phyloP scores from a whole-genome alignment of 2,113 vertebrate genomes.

The Gobio gobio region DNA sequence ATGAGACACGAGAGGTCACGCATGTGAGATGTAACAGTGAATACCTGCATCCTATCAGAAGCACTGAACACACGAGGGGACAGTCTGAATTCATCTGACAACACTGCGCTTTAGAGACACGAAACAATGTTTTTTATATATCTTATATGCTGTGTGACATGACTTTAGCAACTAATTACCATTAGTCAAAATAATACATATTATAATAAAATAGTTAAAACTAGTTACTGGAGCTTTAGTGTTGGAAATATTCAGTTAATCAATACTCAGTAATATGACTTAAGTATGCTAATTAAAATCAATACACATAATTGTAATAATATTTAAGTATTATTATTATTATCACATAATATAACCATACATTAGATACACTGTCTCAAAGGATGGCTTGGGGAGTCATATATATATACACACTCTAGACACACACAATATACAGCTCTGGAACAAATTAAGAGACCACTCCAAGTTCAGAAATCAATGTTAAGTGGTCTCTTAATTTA shows the following conservation, averaged over 20 bases:
- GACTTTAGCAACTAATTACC: too few relatives aligned
- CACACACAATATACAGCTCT: too few relatives aligned
- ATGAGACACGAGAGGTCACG: slow-evolving; percentile 50
- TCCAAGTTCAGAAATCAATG: too few relatives aligned
- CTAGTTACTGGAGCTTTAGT: not conserved
- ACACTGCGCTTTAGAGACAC: not conserved
- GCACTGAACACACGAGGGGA: not conserved
- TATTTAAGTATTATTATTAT: not conserved
- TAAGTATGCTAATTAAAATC: not conserved
- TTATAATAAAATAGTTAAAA: not conserved
- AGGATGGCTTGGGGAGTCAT: too few relatives aligned
- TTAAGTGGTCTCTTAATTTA: too few relatives aligned
- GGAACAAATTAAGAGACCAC: too few relatives aligned
- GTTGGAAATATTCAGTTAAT: not conserved
- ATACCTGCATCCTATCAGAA: not conserved
- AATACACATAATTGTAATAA: not conserved
- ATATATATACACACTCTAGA: too few relatives aligned
- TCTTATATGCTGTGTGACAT: not conserved
- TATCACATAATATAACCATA: not conserved
- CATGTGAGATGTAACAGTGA: not conserved
- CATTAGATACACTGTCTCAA: too few relatives aligned
- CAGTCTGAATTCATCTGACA: not conserved
- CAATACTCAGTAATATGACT: not conserved
- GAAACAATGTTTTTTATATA: too few relatives aligned
- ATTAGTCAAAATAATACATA: not conserved